Base-by-base conservation (phyloP, 2,797 vertebrate species). In the Paedocypris micromegethes region DNA sequence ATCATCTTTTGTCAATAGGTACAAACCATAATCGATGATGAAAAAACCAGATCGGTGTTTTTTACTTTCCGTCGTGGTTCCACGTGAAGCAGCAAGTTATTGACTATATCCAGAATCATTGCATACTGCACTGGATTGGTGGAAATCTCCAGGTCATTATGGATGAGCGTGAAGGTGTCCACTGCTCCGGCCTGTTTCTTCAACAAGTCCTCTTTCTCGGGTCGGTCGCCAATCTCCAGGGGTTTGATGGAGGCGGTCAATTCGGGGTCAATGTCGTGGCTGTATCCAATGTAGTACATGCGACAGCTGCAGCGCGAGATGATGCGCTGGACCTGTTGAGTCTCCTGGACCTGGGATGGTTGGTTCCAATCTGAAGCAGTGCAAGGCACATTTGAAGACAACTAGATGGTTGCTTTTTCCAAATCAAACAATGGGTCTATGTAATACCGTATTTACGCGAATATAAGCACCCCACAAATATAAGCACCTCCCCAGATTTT, bases 201-300 rank as follows among this genome's bases (percentile, higher is more conserved):
- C 47, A 99, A 89, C 75, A 98, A 89, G 74, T 99, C 96, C 66
- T 98, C 96, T 77, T 99, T 98, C 80, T 96, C 93, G 5, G 93
- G 94, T 72, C 88, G 86, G 72, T 92, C 88, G 0, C 90, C 88
- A 55, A 92, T 84, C 77, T 96, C 91, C 0, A 94, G 94, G 1
- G 95, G 96, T 80, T 99, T 98, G 85, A 98, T 98, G 83, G 98
- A 94, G 0, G 96, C 93, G 81, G 92, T 93, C 76, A 98, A 83
- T 81, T 98, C 96, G 0, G 96, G 93, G 87, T 97, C 92, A 9
- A 98, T 94, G 82, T 99, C 96, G 0, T 99, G 96, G 82, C 95
- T 98, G 84, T 99, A 99, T 80, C 96, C 94, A 81, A 98, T 96
- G 86, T 99, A 99, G 84, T 97, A 96, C 96, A 99, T 98, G 76